These are phyloP conservation scores for Drosophila kikkawai DNA, from an alignment of 1,140 invertebrate species.

Conservation along the genomic window DNA sequence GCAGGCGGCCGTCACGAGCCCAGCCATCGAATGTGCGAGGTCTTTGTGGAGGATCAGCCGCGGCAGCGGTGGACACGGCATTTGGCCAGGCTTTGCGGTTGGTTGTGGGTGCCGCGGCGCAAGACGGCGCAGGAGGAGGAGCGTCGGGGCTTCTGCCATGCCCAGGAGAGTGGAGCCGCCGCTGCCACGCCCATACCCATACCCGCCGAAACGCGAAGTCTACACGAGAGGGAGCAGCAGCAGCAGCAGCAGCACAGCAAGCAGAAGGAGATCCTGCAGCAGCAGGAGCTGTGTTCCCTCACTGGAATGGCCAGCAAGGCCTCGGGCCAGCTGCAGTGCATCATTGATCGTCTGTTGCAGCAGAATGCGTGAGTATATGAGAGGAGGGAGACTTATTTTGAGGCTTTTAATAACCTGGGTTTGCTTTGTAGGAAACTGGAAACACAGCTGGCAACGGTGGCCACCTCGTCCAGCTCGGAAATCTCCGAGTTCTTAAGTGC, in stretches of 20 bases:
- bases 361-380: slow-evolving; percentile 69
- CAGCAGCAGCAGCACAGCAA: slow-evolving; percentile 25
- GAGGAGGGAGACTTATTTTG: fast-evolving
- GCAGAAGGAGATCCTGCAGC: slow-evolving; percentile 4
- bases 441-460: slow-evolving; percentile 57
- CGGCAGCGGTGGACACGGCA: slow-evolving; percentile 63
- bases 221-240: slow-evolving; percentile 18
- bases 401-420: not conserved
- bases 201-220: slow-evolving; percentile 57
- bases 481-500: slow-evolving; percentile 71
- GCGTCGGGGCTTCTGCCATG: slow-evolving; percentile 75
- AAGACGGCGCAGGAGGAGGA: slow-evolving; percentile 67
- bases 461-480: slow-evolving; percentile 60
- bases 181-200: slow-evolving; percentile 60
- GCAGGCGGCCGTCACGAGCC: slow-evolving; percentile 61
- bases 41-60: slow-evolving; percentile 74
- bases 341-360: slow-evolving; percentile 70
- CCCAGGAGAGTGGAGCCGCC: slow-evolving; percentile 44
- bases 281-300: slow-evolving; percentile 54
- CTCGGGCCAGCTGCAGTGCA: slow-evolving; percentile 69
- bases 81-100: slow-evolving; percentile 64
- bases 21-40: slow-evolving; percentile 79
- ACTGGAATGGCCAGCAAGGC: slow-evolving; percentile 73
- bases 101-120: slow-evolving; percentile 39
- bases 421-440: slow-evolving; percentile 66